Base-by-base conservation (phyloP, 2,113 vertebrate genomes). In the Blennius ocellaris region DNA sequence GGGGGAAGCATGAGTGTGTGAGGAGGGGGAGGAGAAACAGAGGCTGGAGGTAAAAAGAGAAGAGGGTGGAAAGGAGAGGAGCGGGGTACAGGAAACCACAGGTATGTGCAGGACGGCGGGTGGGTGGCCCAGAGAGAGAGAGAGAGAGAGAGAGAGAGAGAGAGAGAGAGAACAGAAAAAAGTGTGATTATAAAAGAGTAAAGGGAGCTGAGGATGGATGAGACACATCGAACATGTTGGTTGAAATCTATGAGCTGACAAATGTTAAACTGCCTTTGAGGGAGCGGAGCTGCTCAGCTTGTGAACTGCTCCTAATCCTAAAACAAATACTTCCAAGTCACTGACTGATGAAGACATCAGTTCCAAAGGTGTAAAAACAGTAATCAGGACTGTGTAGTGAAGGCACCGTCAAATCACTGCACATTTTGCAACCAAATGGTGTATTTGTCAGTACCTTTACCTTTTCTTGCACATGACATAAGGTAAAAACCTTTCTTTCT, bases 71-170 rank as follows among this genome's bases (percentile, higher is more conserved):
- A 55, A 56, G 30, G 53, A 73, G 67, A 55, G 58, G 79, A 75
- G 78, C 43, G 30, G 85, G 79, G 62, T 47, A 76, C 88, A 92
- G 89, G 82, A 93, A 94, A 93, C 93, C 94, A 90, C 94, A 93
- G 92, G 92, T 94, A 94, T 94, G 93, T 82, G 72, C 85, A 80
- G 84, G 85, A 83, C 66, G 89, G 90, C 47, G 86, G 89, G 87
- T 92, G 89, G 88, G 90, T 87, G 88, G 86, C 85, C 85, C 55
- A 51, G 40, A 80, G 80, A 62, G 68, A 56, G 41, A 72, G 78
- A 81, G 59, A 83, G 75, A 30, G 21, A 30, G 21, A 30, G 21
- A 30, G 21, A 30, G 21, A 30, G 21, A 30, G 21, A 30, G 58
- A 66, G 64, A 67, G 86, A 82, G 84, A 85, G 74, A 73, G 65